A percentile compares a stretch with the other conserved stretches of the same genome.
Evolutionary conservation across 2,888 invertebrate genomes (phyloP).

Genomic region (Brachyopa scutellaris): DNA sequence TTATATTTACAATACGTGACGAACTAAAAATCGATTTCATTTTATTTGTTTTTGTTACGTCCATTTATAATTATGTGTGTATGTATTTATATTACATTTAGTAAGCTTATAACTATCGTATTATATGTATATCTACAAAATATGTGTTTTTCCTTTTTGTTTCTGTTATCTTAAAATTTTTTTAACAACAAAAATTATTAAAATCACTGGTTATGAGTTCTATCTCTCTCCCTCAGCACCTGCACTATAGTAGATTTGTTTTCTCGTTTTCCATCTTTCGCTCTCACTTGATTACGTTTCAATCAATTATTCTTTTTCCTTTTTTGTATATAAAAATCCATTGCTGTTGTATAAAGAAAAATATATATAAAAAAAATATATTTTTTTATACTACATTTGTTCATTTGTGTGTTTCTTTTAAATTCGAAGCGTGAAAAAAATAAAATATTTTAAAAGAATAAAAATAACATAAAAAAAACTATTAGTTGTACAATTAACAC

Average conservation of each 20-base stretch:
- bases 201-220: slow-evolving; percentile 75
- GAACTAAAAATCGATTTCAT: slow-evolving; percentile 9
- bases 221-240: slow-evolving; percentile 45
- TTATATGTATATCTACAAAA: slow-evolving; percentile 36
- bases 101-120: slow-evolving; percentile 26
- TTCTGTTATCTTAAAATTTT: slow-evolving; percentile 17
- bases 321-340: background rate
- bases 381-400: slow-evolving; percentile 11
- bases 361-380: background rate
- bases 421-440: slow-evolving; percentile 47
- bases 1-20: slow-evolving; percentile 37
- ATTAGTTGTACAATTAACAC: slow-evolving; percentile 54
- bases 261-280: background rate
- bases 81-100: background rate
- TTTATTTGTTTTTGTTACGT: background rate
- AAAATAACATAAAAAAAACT: background rate
- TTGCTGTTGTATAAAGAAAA: slow-evolving; percentile 1
- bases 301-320: slow-evolving; percentile 4
- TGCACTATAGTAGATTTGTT: slow-evolving; percentile 16
- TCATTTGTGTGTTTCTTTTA: slow-evolving; percentile 18
- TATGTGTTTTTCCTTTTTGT: background rate
- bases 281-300: background rate
- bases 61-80: too few relatives aligned
- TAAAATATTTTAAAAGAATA: slow-evolving; percentile 18
- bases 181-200: slow-evolving; percentile 71